Conservation (phyloP, 2,797 vertebrate species). For the Crypturellus tataupa region DNA sequence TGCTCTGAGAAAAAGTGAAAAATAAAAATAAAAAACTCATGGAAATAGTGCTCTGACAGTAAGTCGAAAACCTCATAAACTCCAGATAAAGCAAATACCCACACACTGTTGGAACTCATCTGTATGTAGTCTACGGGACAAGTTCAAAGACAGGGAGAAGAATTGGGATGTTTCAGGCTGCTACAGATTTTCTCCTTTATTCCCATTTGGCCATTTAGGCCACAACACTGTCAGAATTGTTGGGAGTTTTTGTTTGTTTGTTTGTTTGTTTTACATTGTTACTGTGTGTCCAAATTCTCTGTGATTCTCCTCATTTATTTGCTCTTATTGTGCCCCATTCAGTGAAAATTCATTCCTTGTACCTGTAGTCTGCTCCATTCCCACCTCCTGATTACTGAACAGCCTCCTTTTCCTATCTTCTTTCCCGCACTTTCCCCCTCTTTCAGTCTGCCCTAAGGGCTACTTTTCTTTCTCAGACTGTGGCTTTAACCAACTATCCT, state of each 20-base stretch:
- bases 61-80: slow-evolving; percentile 71
- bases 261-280: neutral
- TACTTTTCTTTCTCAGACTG: neutral
- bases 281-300: neutral
- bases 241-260: too few species aligned
- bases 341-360: neutral
- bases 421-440: neutral
- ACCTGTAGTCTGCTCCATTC: neutral
- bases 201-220: neutral
- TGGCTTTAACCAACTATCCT: neutral
- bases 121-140: neutral
- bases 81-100: slow-evolving; percentile 10
- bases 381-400: neutral
- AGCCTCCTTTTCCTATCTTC: neutral
- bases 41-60: slow-evolving; percentile 56
- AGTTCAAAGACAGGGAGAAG: neutral
- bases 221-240: neutral
- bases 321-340: neutral
- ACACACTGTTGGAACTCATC: neutral
- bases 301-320: neutral
- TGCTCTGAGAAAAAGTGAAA: slow-evolving; percentile 66
- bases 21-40: slow-evolving; percentile 31
- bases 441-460: neutral
- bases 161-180: neutral
- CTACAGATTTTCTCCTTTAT: neutral